Conservation (phyloP, 2,797 vertebrate species). For the Melanotaenia boesemani region DNA sequence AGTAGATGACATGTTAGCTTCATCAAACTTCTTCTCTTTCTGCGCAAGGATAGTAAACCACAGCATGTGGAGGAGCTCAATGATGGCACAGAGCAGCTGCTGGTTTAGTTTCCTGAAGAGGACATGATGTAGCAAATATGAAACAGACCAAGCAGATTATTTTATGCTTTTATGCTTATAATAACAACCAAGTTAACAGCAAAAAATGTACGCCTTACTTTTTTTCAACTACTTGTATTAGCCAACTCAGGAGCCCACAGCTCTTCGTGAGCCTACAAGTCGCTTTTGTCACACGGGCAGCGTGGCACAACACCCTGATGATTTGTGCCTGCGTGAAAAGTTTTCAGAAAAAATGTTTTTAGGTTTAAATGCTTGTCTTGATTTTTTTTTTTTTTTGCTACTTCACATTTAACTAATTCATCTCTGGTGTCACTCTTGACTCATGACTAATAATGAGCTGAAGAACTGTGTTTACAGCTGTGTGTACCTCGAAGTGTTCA, state of each 20-base stretch:
- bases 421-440: not conserved
- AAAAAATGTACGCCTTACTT: slow-evolving; percentile 73
- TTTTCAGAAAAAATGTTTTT: not conserved
- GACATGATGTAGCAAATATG: not conserved
- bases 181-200: not conserved
- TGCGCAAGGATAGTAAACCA: slow-evolving; percentile 90
- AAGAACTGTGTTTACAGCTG: not conserved
- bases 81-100: slow-evolving; percentile 79
- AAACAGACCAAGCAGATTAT: not conserved
- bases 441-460: not conserved
- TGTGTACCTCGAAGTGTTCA: slow-evolving; percentile 84
- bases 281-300: slow-evolving; percentile 84
- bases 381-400: not conserved
- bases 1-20: slow-evolving; percentile 1
- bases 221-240: slow-evolving; percentile 85
- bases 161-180: not conserved
- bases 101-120: slow-evolving; percentile 84
- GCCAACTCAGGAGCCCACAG: slow-evolving; percentile 90
- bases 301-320: slow-evolving; percentile 85
- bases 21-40: slow-evolving; percentile 66
- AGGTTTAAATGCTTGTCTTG: not conserved
- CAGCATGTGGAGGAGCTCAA: slow-evolving; percentile 87
- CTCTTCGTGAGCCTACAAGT: slow-evolving; percentile 89
- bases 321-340: slow-evolving; percentile 83
- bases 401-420: not conserved